These are phyloP conservation scores for Noturus placidus DNA, from an alignment of 2,113 vertebrate genomes.

Conservation along the genomic window DNA sequence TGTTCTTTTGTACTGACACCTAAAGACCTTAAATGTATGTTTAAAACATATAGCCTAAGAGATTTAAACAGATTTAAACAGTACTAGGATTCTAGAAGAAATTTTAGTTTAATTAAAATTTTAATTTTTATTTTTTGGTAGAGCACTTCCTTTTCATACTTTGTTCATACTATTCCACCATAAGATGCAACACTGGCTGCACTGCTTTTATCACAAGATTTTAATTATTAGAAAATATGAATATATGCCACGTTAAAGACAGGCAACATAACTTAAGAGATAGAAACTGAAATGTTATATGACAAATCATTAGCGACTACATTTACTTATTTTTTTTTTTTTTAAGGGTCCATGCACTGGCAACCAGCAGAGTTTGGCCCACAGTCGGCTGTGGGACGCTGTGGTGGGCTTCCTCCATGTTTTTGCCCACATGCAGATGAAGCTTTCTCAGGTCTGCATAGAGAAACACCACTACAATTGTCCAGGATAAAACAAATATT, in stretches of 20 bases:
- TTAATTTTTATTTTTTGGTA: background rate
- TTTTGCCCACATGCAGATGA: slow-evolving; percentile 98
- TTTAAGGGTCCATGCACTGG: slow-evolving; percentile 89
- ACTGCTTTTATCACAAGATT: background rate
- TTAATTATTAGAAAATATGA: background rate
- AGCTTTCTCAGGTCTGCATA: slow-evolving; percentile 86
- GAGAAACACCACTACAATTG: background rate
- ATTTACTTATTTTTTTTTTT: background rate
- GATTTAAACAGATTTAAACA: background rate
- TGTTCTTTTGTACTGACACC: no score
- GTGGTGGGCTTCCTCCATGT: slow-evolving; percentile 95
- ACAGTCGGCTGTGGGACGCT: slow-evolving; percentile 94
- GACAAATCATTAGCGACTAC: background rate
- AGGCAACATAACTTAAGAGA: background rate
- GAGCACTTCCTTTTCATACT: no score
- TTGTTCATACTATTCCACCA: no score
- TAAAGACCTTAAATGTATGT: background rate
- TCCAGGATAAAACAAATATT: background rate
- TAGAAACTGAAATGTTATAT: background rate
- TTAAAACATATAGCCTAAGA: background rate
- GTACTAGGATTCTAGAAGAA: background rate
- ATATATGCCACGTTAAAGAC: background rate
- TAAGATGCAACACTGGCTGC: background rate
- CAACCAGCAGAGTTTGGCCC: slow-evolving; percentile 93
- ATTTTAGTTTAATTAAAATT: background rate